These are phyloP conservation scores for Chloroclystis v-ata DNA, from an alignment of 2,888 invertebrate species.

Conservation along the genomic window DNA sequence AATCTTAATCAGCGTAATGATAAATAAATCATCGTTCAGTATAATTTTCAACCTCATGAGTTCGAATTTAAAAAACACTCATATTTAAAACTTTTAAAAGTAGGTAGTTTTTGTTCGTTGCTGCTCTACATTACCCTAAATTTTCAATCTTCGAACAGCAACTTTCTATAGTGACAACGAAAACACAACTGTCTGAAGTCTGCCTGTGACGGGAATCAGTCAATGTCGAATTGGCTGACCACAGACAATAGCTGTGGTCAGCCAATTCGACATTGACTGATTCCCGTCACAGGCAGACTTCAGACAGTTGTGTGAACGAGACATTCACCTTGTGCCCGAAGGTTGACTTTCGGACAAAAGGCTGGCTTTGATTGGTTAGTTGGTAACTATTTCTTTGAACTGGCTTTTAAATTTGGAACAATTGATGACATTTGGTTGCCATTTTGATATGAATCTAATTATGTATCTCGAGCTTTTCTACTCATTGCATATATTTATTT, in stretches of 20 bases:
- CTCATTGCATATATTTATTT: too few species aligned
- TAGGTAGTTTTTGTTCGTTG: too few species aligned
- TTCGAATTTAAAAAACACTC: too few species aligned
- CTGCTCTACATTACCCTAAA: background rate
- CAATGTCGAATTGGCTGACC: background rate
- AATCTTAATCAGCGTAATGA: too few species aligned
- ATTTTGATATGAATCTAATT: too few species aligned
- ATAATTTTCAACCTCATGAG: too few species aligned
- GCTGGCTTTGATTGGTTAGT: background rate
- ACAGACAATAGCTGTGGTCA: background rate
- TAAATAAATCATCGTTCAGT: too few species aligned
- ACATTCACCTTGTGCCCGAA: background rate
- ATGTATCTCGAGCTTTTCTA: too few species aligned
- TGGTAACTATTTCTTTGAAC: background rate
- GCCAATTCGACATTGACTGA: background rate
- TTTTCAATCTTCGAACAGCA: background rate
- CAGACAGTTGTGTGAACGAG: background rate
- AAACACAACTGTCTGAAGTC: background rate
- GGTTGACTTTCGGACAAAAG: background rate
- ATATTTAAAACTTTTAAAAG: too few species aligned
- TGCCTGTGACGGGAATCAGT: background rate
- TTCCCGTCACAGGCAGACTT: background rate
- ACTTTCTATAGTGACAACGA: background rate
- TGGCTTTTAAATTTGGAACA: background rate
- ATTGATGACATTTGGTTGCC: background rate